These are phyloP conservation scores for Acholoe squamosa DNA, from an alignment of 2,888 invertebrate genomes.

Conservation along the genomic window DNA sequence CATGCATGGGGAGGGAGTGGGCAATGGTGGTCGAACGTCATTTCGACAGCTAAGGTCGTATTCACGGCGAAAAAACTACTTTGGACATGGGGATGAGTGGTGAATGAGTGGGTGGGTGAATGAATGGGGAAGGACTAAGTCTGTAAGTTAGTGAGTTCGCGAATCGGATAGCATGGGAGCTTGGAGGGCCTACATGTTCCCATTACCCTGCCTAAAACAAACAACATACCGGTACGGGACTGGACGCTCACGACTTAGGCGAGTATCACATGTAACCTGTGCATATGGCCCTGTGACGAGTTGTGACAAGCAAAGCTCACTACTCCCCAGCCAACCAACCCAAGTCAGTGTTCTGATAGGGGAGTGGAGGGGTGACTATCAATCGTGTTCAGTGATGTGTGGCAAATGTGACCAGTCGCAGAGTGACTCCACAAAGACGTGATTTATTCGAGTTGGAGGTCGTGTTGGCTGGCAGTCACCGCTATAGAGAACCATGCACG, in stretches of 20 bases:
- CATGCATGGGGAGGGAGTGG: too few relatives aligned
- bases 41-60: too few relatives aligned
- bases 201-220: background rate
- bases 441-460: background rate
- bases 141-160: too few relatives aligned
- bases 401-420: slow-evolving; percentile 2
- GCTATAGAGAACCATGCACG: too few relatives aligned
- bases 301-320: background rate
- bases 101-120: background rate
- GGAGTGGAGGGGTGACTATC: background rate
- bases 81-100: background rate
- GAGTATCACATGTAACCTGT: background rate
- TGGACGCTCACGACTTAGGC: background rate
- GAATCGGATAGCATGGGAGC: background rate
- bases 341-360: background rate
- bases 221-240: background rate
- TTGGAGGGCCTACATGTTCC: background rate
- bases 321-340: background rate
- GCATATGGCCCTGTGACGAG: background rate
- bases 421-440: background rate
- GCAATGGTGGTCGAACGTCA: too few relatives aligned
- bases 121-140: background rate
- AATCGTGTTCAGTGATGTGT: background rate
- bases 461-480: too few relatives aligned
- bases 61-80: too few relatives aligned